Base-by-base conservation (phyloP, 2,888 invertebrate species). In the Iselma pallidipennis region DNA sequence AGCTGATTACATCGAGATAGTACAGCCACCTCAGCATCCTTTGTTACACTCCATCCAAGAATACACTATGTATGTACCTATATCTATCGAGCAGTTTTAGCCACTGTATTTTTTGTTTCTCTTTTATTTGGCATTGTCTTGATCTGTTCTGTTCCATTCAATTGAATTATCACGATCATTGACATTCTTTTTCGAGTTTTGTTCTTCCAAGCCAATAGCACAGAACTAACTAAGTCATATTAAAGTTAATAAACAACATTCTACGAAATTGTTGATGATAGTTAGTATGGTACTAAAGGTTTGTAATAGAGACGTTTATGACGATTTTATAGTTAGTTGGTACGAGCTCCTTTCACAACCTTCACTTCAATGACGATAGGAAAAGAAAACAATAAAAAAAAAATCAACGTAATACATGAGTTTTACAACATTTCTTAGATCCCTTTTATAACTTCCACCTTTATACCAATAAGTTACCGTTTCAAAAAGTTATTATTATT, bases 1-100 rank as follows among this genome's bases (percentile, higher is more conserved):
- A 66, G 68, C 71, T 68, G 73, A 74, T 72, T 75, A 73, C 71
- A 71, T 70, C 68, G 67, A 66, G 74, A 74, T 74, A 72, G 52
- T 56, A 59, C 69, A 70, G 70, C 71, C 70, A 73, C 71, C 70
- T 73, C 67, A 70, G 68, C 70, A 68, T 71, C 70, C 71, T 72
- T 72, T 71, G 71, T 71, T 66, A 56, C 66, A 28, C 56, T 56
- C 33, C 16, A 37, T 33, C 45, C 28, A 57, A 45, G 42, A 14
- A 50, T 16, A 60, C 49, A 57, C 29, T 49, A 33, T 50, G 33
- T n/a, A n/a, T n/a, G n/a, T n/a, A n/a, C n/a, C n/a, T n/a, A n/a
- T n/a, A n/a, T n/a, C n/a, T n/a, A n/a, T n/a, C n/a, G n/a, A n/a
- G n/a, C n/a, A n/a, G n/a, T n/a, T n/a, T n/a, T n/a, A n/a, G n/a